A percentile compares a stretch with the other conserved stretches of the same genome.
Conservation (phyloP, 2,888 invertebrate genomes). For the Phyllotreta striolata region DNA sequence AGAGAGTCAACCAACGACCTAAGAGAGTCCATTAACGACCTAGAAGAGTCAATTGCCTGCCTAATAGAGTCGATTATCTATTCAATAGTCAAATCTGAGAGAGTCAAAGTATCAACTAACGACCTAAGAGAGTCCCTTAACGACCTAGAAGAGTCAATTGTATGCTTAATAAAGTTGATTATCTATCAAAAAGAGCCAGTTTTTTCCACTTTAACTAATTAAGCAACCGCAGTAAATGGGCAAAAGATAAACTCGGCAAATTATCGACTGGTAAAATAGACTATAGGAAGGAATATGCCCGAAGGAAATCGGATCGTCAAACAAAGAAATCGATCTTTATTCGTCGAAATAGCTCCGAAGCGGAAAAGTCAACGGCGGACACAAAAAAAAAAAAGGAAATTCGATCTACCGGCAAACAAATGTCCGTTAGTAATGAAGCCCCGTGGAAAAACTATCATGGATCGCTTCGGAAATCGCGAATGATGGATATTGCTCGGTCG, state of each 20-base stretch:
- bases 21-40: no score
- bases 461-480: conserved; percentile 23
- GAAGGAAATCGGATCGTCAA: not conserved
- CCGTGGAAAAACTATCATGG: conserved; percentile 24
- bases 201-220: no score
- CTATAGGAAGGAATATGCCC: not conserved
- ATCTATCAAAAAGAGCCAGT: no score
- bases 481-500: conserved; percentile 25
- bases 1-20: no score
- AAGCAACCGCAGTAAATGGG: no score
- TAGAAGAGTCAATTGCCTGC: no score
- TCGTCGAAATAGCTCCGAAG: conserved; percentile 8
- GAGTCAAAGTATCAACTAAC: no score
- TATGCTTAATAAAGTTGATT: no score
- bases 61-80: no score
- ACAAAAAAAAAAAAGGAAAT: conserved; percentile 21
- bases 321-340: conserved; percentile 4
- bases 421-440: conserved; percentile 25
- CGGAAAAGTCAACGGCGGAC: conserved; percentile 10
- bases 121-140: no score
- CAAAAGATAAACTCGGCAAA: not conserved
- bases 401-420: conserved; percentile 22
- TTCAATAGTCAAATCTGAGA: no score
- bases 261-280: not conserved
- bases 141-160: no score